Base-by-base conservation (phyloP, 1,140 invertebrate species). In the Meloidogyne chitwoodi region DNA sequence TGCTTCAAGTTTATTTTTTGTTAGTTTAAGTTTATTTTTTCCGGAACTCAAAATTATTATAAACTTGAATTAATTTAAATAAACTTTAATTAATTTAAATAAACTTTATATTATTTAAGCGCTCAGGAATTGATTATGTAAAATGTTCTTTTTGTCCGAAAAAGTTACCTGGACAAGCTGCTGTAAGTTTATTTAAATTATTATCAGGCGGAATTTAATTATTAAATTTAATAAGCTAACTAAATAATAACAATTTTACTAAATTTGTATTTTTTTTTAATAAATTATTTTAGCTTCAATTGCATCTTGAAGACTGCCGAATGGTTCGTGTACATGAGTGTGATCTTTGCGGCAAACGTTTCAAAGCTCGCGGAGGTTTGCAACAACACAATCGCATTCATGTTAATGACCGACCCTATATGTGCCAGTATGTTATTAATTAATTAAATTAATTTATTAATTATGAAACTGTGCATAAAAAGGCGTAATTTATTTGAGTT, bases 321-420 rank as follows among this genome's bases (percentile, higher is more conserved):
- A 61, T 80, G 78, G 19, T 78, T 34, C 0, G 77, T 26, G 68
- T 79, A 22, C 77, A 78, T 75, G 77, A 78, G 27, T 78, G 77
- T 64, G 27, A 71, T n/a, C 77, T 80, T n/a, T 78, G 77, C 41
- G 77, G 77, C 1, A 78, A 78, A 34, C 75, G 77, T 11, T 85
- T 85, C 80, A 85, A 87, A 76, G 83, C 85, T 0, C 74, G 83
- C 5, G 85, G 85, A 6, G 85, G 85, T 14, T 79, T 85, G 22
- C 83, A 85, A 29, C 84, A 85, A 71, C 84, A 85, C 77, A 79
- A 80, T 62, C 65, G 84, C 27, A 85, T 85, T 22, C 84, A 85
- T 48, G 65, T 78, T 34, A 81, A 87, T 62, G 85, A 87, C n/a
- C 82, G 79, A n/a, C 82, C 83, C 16, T 87, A 85, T 65, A 48